Base-by-base conservation (phyloP, 35 echinoderm and acorn worm genomes). In the Holothuria glaberrima region DNA sequence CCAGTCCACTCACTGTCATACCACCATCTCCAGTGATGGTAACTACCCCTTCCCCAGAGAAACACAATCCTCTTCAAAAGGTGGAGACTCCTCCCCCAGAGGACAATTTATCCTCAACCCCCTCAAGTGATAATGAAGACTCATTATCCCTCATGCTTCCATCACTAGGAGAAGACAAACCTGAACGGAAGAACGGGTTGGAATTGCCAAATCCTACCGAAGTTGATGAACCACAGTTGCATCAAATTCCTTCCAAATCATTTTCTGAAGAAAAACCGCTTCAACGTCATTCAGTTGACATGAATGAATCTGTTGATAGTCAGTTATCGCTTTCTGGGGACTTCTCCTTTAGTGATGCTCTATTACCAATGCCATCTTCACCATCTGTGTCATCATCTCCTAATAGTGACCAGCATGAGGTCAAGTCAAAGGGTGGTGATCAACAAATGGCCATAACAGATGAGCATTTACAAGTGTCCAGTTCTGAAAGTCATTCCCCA, bases 21-120 rank as follows among this genome's bases (percentile, higher is more conserved):
- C 30, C 54, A 2, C 80, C 80, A 84, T 84, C 56, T 18, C 80
- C 80, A 19, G 80, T 84, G 27, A 46, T 84, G 12, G 80, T 84
- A 13, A 62, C 50, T 54, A 54, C 48, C 30, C 80, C 56, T 24
- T 54, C 80, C 9, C 41, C 2, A 22, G 17, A 21, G 57, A 61
- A 61, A 27, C 19, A 58, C 17, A 0, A 48, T 33, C n/a, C 80
- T 63, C 54, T 28, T 61, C 52, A 20, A 6, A 57, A 30, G 48
- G 22, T 22, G 14, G n/a, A 31, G 33, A 6, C 54, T 58, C 46
- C 33, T 32, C 13, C 28, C 29, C 57, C 4, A 14, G 16, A 54
- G 50, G 50, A 54, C 12, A 9, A 54, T 9, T 54, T 54, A 54
- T 54, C 50, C 1, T 54, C 50, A 54, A 17, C 50, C 12, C 0